Base-by-base conservation (phyloP, 1,140 invertebrate species). In the Akabosia matsudoensis region DNA sequence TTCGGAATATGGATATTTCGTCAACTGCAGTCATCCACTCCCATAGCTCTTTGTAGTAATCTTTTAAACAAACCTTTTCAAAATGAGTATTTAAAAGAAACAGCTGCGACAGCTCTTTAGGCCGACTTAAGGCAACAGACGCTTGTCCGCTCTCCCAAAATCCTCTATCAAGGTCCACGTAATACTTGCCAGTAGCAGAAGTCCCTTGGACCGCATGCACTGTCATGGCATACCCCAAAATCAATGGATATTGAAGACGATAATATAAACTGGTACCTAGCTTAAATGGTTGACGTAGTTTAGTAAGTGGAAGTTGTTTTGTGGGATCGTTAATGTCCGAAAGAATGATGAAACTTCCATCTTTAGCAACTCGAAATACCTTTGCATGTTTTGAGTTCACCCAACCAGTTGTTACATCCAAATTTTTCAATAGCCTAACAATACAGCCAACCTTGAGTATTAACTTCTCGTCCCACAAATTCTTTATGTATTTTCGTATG, bases 51-150 rank as follows among this genome's bases (percentile, higher is more conserved):
- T 61, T 61, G 54, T 61, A 61, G 24, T 61, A 61, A n/a, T 13
- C 13, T 24, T 61, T 61, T n/a, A 61, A 24, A n/a, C 13, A n/a
- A 24, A 61, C 54, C 24, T 61, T 61, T 61, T 61, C 54, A 61
- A 61, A 61, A 61, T 61, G 54, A 16, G 54, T 61, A 61, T 61
- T 61, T 22, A 61, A 61, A n/a, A 61, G 54, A 61, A 10, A 61
- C 54, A 61, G 24, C 24, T 61, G 54, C 4, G 54, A 61, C 7
- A 61, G 14, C n/a, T n/a, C 14, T 22, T 61, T 61, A 4, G 54
- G 54, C 3, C 61, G 7, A 67, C 24, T 30, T 13, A 67, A 30
- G 3, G 24, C 61, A n/a, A 67, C 61, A 67, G 4, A 67, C 4
- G 28, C 24, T 31, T 67, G 61, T 10, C 61, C 61, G n/a, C 26